phyloP scores from a whole-genome alignment of 2,113 vertebrate species.

The Proterorhinus semilunaris region DNA sequence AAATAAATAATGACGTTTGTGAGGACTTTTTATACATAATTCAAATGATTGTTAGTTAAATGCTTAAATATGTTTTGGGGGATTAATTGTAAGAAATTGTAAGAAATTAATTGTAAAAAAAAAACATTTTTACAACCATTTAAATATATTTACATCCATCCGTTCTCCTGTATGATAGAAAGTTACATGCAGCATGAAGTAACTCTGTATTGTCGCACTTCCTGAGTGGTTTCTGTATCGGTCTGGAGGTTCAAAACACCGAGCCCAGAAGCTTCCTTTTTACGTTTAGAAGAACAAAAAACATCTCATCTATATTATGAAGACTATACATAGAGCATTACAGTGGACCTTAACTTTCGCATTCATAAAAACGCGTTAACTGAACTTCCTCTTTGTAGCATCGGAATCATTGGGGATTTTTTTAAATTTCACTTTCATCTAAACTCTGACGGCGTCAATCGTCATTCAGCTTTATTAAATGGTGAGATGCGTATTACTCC shows the following conservation, averaged over 20 bases:
- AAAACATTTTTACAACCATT: not conserved
- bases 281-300: not conserved
- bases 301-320: not conserved
- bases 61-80: no score
- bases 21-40: no score
- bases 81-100: no score
- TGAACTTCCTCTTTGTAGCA: constrained; percentile 25
- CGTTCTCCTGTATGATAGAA: not conserved
- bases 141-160: not conserved
- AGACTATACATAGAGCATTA: not conserved
- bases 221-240: constrained; percentile 7
- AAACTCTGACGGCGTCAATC: no score
- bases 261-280: not conserved
- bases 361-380: not conserved
- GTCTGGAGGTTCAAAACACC: not conserved
- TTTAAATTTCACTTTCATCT: constrained; percentile 21
- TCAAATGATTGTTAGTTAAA: no score
- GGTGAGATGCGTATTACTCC: not conserved
- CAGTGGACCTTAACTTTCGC: not conserved
- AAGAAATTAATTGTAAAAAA: no score
- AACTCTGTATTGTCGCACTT: not conserved
- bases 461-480: constrained; percentile 14
- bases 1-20: no score
- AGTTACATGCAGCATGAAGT: not conserved
- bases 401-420: constrained; percentile 9